Evolutionary conservation across 2,888 invertebrate species (phyloP).

Genomic region (Tetragonisca angustula): DNA sequence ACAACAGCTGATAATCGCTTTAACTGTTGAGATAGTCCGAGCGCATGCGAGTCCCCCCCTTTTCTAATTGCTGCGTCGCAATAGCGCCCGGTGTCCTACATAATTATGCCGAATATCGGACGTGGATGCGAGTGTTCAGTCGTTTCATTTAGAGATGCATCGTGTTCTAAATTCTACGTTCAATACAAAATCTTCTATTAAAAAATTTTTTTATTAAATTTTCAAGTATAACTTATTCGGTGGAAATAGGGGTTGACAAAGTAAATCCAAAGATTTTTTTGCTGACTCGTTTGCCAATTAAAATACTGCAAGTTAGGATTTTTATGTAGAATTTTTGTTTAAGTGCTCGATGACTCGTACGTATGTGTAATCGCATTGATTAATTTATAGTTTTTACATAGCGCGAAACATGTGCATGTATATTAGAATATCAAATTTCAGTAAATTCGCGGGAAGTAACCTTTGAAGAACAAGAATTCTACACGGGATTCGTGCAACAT

Average conservation of each 20-base stretch:
- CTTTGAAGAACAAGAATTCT: background rate
- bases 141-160: background rate
- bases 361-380: too few relatives aligned
- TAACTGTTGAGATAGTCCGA: background rate
- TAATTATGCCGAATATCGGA: conserved; percentile 21
- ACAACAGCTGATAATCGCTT: conserved; percentile 11
- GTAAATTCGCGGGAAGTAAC: background rate
- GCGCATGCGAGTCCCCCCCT: background rate
- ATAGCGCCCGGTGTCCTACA: background rate
- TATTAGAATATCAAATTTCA: background rate
- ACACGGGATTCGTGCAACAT: background rate
- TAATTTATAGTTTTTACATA: too few relatives aligned
- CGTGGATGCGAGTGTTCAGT: background rate
- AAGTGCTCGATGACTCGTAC: background rate
- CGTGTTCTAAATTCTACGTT: background rate
- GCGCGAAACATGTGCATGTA: background rate
- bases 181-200: background rate
- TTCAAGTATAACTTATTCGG: background rate
- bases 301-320: too few relatives aligned
- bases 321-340: too few relatives aligned
- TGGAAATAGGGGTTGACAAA: too few relatives aligned
- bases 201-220: background rate
- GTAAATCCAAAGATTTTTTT: too few relatives aligned
- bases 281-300: background rate
- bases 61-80: conserved; percentile 11